Base-by-base conservation (phyloP, 2,113 vertebrate species). In the Ursus arctos region DNA sequence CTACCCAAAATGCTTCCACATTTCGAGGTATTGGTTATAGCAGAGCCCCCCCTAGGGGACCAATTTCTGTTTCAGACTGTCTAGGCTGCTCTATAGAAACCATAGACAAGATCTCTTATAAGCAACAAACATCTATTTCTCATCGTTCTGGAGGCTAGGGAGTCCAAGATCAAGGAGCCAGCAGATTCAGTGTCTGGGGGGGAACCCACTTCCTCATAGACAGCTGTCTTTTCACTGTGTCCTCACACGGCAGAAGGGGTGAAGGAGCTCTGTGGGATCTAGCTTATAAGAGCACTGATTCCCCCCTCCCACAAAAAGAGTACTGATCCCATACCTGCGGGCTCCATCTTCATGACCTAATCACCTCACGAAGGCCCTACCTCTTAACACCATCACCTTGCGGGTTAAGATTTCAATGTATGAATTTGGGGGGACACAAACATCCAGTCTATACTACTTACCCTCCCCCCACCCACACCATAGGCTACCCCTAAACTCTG, bases 381-480 rank as follows among this genome's bases (percentile, higher is more conserved):
- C 57, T 65, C 10, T 33, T 51, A 79, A 79, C n/a, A 28, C 57
- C 33, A 28, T 51, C 43, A 28, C 43, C 33, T 31, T 74, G 36
- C 36, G 87, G 36, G 26, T 59, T 43, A 76, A 43, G 21, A 88
- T 76, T 88, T 67, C 74, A 53, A 53, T 3, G 19, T 80, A 43
- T 28, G 24, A 80, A 80, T 65, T 26, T 65, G 8, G 6, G 16
- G 24, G 47, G 15, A 19, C 59, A 21, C 22, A 80, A 80, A 53
- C n/a, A 18, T 80, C 59, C 43, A 36, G 47, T 51, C 24, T 91
- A 67, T 40, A 67, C 33, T 10, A 36, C 22, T 16, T 8, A 4
- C 8, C 5, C 31, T 1, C 1, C 2, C 33, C 36, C 28, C 0
- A 6, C 5, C 14, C 10, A 22, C 59, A 12, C 26, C 22, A 26